Base-by-base conservation (phyloP, 1,140 invertebrate genomes). In the Camponotus vicinus region DNA sequence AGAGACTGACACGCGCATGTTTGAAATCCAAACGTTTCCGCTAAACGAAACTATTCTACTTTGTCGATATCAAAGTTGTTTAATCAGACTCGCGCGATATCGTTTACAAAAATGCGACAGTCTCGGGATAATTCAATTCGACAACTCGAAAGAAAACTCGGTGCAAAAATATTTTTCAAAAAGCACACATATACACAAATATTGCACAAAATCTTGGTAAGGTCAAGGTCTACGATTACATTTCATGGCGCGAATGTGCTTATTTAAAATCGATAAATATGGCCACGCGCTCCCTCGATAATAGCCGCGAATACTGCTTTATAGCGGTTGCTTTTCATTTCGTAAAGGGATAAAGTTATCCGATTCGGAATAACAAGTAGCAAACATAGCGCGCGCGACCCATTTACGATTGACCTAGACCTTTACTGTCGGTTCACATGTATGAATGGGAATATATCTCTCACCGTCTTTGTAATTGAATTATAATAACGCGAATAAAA, bases 11-110 rank as follows among this genome's bases (percentile, higher is more conserved):
- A 34, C 45, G 63, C 55, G 66, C 37, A 71, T 2, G 11, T 57
- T 75, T 5, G 13, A 55, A 59, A 18, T 79, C 27, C 32, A 3
- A 37, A 32, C 42, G 32, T 80, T 70, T 80, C 42, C 45, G 64
- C 5, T 32, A 80, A 27, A 15, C 42, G 70, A 27, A 61, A 70
- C 55, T 66, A 21, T 55, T 63, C 69, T 40, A 49, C 45, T 80
- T 89, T 61, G 82, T 15, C 15, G 76, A 55, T 85, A 80, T 86
- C 27, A 49, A 85, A 79, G 80, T 85, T 40, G 11, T 9, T 11
- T 67, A 75, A 89, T 89, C 87, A 63, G 82, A 86, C 45, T 40
- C 82, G 75, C 82, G 75, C 61, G 82, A 80, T 82, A 88, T 40
- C 64, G 79, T 89, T 88, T 21, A 61, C 78, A 6, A 6, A 69